phyloP scores from a whole-genome alignment of 2,797 vertebrate genomes.

The Selene dorsalis region DNA sequence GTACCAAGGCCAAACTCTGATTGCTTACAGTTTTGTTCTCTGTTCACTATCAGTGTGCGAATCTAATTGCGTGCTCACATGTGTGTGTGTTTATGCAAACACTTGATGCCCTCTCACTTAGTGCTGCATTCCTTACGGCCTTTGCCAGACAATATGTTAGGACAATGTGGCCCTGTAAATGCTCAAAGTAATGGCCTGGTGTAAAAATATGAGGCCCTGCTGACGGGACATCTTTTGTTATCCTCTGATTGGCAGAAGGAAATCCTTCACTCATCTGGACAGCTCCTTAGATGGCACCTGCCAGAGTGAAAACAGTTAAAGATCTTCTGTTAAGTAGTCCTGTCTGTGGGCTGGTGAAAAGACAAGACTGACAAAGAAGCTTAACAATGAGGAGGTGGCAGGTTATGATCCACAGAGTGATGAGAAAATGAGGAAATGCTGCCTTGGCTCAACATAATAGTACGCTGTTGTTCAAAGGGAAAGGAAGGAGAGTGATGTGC shows the following conservation, averaged over 20 bases:
- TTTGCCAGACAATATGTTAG: slow-evolving; percentile 15
- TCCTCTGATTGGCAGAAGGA: slow-evolving; percentile 1
- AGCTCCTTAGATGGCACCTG: slow-evolving; percentile 29
- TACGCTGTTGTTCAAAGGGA: slow-evolving; percentile 33
- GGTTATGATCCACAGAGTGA: slow-evolving; percentile 14
- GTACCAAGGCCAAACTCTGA: slow-evolving; percentile 54
- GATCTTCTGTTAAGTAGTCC: slow-evolving; percentile 22
- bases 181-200: slow-evolving; percentile 41
- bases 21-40: slow-evolving; percentile 52
- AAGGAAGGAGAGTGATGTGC: slow-evolving; percentile 36
- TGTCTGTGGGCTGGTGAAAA: slow-evolving; percentile 18
- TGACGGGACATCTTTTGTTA: slow-evolving; percentile 4
- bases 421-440: slow-evolving; percentile 29
- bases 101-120: slow-evolving; percentile 17
- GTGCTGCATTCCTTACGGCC: slow-evolving; percentile 39
- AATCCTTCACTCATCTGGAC: slow-evolving; percentile 25
- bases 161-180: slow-evolving; percentile 24
- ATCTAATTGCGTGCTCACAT: slow-evolving; percentile 41
- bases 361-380: slow-evolving; percentile 11
- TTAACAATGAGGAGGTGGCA: slow-evolving; percentile 8
- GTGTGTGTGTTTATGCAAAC: slow-evolving; percentile 9
- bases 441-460: slow-evolving; percentile 27
- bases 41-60: slow-evolving; percentile 56
- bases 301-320: slow-evolving; percentile 16
- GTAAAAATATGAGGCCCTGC: slow-evolving; percentile 31